Evolutionary conservation across 2,797 vertebrate genomes (phyloP).

Genomic region (Coracias cyanogaster): DNA sequence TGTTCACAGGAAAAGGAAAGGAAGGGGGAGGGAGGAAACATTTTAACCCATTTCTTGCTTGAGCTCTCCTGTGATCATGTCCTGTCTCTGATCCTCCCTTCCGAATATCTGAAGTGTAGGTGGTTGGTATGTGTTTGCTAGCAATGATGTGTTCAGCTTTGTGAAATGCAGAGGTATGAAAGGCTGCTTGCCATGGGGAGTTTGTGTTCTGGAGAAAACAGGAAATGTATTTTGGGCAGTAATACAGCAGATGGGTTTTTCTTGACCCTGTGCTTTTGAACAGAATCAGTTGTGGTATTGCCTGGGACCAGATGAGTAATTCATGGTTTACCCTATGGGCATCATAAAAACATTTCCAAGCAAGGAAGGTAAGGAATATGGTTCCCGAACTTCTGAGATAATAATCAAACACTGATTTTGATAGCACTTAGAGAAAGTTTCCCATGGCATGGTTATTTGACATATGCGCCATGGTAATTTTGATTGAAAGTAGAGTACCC

Average conservation of each 20-base stretch:
- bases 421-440: neutral
- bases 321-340: neutral
- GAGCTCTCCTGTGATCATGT: neutral
- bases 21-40: neutral
- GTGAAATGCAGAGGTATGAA: neutral
- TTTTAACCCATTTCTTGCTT: neutral
- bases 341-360: neutral
- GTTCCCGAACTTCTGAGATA: neutral
- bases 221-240: neutral
- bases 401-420: neutral
- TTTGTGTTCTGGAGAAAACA: neutral
- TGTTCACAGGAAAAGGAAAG: neutral
- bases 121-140: neutral
- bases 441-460: neutral
- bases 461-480: accelerated
- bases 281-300: accelerated
- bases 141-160: neutral
- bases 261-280: neutral
- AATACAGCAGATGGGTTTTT: neutral
- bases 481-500: neutral
- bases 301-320: neutral
- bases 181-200: neutral
- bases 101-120: neutral
- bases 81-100: neutral
- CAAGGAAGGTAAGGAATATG: neutral